Evolutionary conservation across 64 coral and sea anemone species (phyloP), one percentile per base, ranked within the genome.

Genomic region (Stylophora pistillata): DNA sequence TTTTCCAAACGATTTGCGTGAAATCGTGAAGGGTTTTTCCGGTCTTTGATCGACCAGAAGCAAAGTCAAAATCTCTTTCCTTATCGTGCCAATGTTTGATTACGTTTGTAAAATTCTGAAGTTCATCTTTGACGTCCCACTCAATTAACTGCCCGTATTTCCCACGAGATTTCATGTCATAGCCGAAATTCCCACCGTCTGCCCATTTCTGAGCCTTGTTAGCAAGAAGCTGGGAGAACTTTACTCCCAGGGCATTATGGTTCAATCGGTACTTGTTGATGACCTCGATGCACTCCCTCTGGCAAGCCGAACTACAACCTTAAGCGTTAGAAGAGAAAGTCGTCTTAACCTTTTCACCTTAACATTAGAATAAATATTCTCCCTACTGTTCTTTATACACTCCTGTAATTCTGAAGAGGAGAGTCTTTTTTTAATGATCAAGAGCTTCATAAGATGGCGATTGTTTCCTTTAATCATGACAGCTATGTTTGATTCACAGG

Each of bases 81-180:
- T 96, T 96, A 60, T 96, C 95, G 56, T 96, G 95, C 95, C 95
- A 96, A 28, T 90, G 87, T 55, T 96, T 96, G 60, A 96, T 87
- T 6, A 87, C 95, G 32, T 91, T 71, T 54, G 74, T 93, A 60
- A 96, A 96, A 37, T 88, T 86, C 55, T 69, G 82, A 10, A 96
- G 63, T 17, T 93, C 91, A 20, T 93, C 77, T 27, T 93, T 93
- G 0, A 96, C 87, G 55, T 96, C 95, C 95, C 95, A 96, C 32
- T 96, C 95, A 12, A 96, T 96, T 6, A 96, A 76, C 92, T 96
- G 95, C 17, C 95, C 95, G 69, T 82, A 96, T 87, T 93, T 92
- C 31, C 95, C 91, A 14, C 91, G 76, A 20, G 78, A 77, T 52
- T 89, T 86, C 95, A 96, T 96, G 72, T 96, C 87, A 55, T 96